phyloP scores from a whole-genome alignment of 2,888 invertebrate genomes.

The Gymnosoma rotundatum region DNA sequence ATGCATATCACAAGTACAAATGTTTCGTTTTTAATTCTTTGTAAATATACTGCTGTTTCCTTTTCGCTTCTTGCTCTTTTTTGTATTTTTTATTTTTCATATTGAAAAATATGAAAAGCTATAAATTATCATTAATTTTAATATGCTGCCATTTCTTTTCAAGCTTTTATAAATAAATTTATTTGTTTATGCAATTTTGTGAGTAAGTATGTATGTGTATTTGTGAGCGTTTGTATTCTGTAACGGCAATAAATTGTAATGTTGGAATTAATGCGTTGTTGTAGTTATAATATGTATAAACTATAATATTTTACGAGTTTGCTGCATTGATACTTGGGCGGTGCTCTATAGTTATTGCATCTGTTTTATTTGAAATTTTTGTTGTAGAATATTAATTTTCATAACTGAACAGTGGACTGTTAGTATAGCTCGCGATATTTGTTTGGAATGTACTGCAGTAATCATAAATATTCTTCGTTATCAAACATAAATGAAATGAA shows the following conservation, averaged over 20 bases:
- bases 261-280: constrained; percentile 35
- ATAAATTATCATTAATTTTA: constrained; percentile 70
- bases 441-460: background rate
- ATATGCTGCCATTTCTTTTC: constrained; percentile 64
- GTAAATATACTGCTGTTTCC: background rate
- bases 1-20: background rate
- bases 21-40: constrained; percentile 21
- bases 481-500: too few relatives aligned
- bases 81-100: constrained; percentile 13
- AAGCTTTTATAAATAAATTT: constrained; percentile 44
- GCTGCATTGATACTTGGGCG: constrained; percentile 18
- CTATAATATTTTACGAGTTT: constrained; percentile 24
- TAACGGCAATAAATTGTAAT: constrained; percentile 67
- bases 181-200: background rate
- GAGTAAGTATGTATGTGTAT: background rate
- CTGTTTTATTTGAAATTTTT: constrained; percentile 17
- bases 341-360: background rate
- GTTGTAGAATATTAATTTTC: constrained; percentile 12
- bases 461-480: too few relatives aligned
- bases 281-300: constrained; percentile 33
- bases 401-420: constrained; percentile 5
- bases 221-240: constrained; percentile 32
- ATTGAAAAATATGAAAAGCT: constrained; percentile 63
- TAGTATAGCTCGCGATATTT: background rate
- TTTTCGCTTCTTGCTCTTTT: background rate